Conservation (phyloP, 2,888 invertebrate genomes). For the Habroteleia sp. region DNA sequence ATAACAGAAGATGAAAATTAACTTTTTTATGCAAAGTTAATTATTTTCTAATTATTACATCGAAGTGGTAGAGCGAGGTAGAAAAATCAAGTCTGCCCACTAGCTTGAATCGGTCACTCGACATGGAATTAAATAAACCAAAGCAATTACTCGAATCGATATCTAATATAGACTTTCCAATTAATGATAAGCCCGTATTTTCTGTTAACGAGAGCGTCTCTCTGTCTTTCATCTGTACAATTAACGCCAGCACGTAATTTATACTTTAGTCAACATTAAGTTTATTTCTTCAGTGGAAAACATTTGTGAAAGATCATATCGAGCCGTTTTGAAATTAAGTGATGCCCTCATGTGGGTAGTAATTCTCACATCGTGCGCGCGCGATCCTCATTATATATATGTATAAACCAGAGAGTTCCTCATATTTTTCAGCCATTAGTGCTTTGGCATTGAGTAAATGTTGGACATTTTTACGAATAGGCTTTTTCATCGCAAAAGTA, state of each 20-base stretch:
- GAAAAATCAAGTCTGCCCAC: constrained; percentile 15
- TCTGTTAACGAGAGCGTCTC: constrained; percentile 25
- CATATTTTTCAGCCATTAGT: too few species aligned
- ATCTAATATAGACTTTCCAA: constrained; percentile 11
- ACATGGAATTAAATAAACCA: constrained; percentile 8
- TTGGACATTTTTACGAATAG: too few species aligned
- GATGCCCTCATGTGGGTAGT: constrained; percentile 51
- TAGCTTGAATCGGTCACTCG: not conserved
- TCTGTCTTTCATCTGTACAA: constrained; percentile 32
- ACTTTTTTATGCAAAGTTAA: too few species aligned
- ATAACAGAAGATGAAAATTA: too few species aligned
- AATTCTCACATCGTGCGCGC: constrained; percentile 46
- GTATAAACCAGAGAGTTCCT: too few species aligned
- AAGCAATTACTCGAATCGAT: not conserved
- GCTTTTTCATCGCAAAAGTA: too few species aligned
- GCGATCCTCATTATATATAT: constrained; percentile 35
- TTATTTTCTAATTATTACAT: too few species aligned
- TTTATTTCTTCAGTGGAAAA: constrained; percentile 32
- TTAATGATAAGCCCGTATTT: constrained; percentile 29
- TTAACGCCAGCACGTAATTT: constrained; percentile 37
- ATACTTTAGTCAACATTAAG: constrained; percentile 38
- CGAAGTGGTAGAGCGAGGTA: too few species aligned
- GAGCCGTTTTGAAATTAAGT: constrained; percentile 28
- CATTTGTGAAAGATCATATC: constrained; percentile 39
- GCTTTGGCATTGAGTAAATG: too few species aligned